Evolutionary conservation across 2,888 invertebrate species (phyloP).

Genomic region (Plebejus argus): DNA sequence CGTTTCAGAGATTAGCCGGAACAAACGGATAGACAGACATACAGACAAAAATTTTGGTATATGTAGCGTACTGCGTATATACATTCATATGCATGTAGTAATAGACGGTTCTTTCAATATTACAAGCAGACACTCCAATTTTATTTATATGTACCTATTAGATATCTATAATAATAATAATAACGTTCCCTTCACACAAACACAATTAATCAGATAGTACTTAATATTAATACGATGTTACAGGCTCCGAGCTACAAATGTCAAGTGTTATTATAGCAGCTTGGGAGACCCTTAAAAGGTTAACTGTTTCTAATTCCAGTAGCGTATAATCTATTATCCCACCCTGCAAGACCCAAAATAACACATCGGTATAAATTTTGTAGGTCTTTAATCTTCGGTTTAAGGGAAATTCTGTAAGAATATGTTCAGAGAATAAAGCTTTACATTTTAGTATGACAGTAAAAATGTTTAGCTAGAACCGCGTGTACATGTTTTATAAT

Average conservation of each 20-base stretch:
- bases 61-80: too few relatives aligned
- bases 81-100: too few relatives aligned
- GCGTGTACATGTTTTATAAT: too few relatives aligned
- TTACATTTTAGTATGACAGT: not conserved
- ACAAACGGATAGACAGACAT: too few relatives aligned
- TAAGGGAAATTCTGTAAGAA: conserved; percentile 2
- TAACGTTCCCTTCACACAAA: not conserved
- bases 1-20: too few relatives aligned
- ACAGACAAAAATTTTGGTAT: too few relatives aligned
- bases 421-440: not conserved
- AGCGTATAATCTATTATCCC: conserved; percentile 22
- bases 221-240: conserved; percentile 3
- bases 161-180: not conserved
- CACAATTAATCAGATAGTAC: not conserved
- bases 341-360: conserved; percentile 4
- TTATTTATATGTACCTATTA: too few relatives aligned
- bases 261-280: conserved; percentile 12
- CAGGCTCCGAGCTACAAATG: not conserved
- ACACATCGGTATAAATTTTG: conserved; percentile 11
- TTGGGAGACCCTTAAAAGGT: not conserved
- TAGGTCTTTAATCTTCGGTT: conserved; percentile 18
- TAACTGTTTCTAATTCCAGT: conserved; percentile 15
- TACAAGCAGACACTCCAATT: too few relatives aligned
- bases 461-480: not conserved
- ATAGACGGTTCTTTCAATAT: too few relatives aligned